Evolutionary conservation across 2,797 vertebrate genomes (phyloP).

Genomic region (Gambelia wislizenii): DNA sequence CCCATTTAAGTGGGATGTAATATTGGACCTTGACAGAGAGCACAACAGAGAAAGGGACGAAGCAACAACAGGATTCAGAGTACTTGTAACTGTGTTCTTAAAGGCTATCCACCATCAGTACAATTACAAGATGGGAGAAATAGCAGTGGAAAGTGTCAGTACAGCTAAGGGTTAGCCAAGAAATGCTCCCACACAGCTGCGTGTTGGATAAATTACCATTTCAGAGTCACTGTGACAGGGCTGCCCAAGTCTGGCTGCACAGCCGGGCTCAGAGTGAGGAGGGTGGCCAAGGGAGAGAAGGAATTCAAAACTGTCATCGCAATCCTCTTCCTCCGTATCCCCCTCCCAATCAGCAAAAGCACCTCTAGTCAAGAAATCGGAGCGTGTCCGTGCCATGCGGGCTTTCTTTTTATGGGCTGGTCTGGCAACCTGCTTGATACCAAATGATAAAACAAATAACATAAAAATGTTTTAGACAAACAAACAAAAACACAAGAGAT

Average conservation of each 20-base stretch:
- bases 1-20: background rate
- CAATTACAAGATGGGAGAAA: conserved; percentile 65
- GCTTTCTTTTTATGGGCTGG: conserved; percentile 96
- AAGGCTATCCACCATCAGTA: conserved; percentile 64
- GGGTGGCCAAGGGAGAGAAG: conserved; percentile 87
- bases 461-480: conserved; percentile 76
- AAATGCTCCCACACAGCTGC: conserved; percentile 70
- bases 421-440: conserved; percentile 94
- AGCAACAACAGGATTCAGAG: background rate
- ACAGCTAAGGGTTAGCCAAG: conserved; percentile 85
- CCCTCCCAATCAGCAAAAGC: conserved; percentile 89
- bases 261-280: conserved; percentile 85
- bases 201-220: conserved; percentile 91
- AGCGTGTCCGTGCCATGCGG: conserved; percentile 98
- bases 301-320: conserved; percentile 85
- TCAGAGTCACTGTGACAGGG: conserved; percentile 99
- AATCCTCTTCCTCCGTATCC: conserved; percentile 95
- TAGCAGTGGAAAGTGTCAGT: conserved; percentile 78
- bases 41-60: background rate
- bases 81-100: conserved; percentile 53
- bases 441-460: conserved; percentile 84
- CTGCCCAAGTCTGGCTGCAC: conserved; percentile 84
- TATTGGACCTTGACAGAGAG: background rate
- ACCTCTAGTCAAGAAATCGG: conserved; percentile 98
- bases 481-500: conserved; percentile 50